Evolutionary conservation across 2,888 invertebrate genomes (phyloP).

Genomic region (Dinocampus coccinellae): DNA sequence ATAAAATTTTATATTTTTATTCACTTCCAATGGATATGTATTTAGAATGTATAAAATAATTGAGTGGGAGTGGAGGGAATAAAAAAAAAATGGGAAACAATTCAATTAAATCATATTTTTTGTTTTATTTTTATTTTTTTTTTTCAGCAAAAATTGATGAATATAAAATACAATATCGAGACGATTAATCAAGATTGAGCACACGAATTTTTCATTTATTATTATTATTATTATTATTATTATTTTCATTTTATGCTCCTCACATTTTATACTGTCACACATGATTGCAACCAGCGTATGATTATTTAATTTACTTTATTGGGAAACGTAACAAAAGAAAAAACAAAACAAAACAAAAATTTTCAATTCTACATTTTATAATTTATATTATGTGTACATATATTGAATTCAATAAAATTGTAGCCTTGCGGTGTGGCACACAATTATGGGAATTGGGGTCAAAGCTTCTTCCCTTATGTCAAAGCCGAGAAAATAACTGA

Average conservation of each 20-base stretch:
- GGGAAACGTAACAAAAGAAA: neutral
- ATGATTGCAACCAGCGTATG: too few species aligned
- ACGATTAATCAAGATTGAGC: slow-evolving; percentile 16
- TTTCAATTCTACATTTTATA: neutral
- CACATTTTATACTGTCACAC: neutral
- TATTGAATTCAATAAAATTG: neutral
- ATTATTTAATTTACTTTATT: too few species aligned
- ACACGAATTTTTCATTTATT: neutral
- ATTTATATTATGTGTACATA: neutral
- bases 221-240: neutral
- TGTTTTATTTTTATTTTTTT: neutral
- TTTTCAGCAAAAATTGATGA: neutral
- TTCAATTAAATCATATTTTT: neutral
- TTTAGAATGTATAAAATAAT: neutral
- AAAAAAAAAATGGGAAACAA: neutral
- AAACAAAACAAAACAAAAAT: too few species aligned
- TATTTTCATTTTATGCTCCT: neutral
- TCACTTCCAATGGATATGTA: too few species aligned
- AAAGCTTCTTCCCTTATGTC: slow-evolving; percentile 44
- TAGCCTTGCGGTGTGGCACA: neutral
- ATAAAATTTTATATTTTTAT: too few species aligned
- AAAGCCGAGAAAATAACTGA: slow-evolving; percentile 43
- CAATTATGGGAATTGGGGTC: slow-evolving; percentile 41
- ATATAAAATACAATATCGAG: slow-evolving; percentile 14
- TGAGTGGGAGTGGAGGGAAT: neutral